Base-by-base conservation (phyloP, 2,888 invertebrate genomes). In the Platycheirus albimanus region DNA sequence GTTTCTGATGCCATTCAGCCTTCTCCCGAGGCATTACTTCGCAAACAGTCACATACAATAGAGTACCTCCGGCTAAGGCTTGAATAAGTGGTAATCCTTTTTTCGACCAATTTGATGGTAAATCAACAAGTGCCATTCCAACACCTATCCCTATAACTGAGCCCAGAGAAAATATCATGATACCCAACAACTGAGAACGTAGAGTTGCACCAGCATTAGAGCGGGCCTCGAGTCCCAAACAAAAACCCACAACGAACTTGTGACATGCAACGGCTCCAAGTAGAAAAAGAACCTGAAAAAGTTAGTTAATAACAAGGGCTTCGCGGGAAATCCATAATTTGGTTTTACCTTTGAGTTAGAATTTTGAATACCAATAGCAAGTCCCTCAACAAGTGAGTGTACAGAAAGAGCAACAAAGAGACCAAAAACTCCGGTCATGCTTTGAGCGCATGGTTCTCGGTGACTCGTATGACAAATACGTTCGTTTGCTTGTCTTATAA, bases 191-290 rank as follows among this genome's bases (percentile, higher is more conserved):
- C 84, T 95, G 93, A 0, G 89, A 87, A 67, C 88, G 87, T 24
- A 89, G 45, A 28, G 81, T 88, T 2, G 89, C 84, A 30, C 86
- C 87, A 17, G 92, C 88, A 86, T 91, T 92, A n/a, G 92, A 92
- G 47, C 93, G 92, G 71, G 96, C 91, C 89, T 96, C 96, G 0
- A 95, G 92, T 0, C 96, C 96, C 52, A 96, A 92, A 86, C 96
- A 96, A 90, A 96, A 96, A 0, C 95, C 94, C 66, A 96, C 95
- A 13, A 96, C 95, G 85, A 94, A 93, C 91, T 96, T 96, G 91
- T 96, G 96, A 3, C 95, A 94, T 0, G 95, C 93, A 1, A 96
- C 95, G 6, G 95, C 96, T 13, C 92, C 94, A 8, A 94, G 91
- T 5, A 94, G 91, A 15, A 94, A 91, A 0, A 95, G 90, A 0